Conservation (phyloP, 2,113 vertebrate species). For the Alectura lathami region DNA sequence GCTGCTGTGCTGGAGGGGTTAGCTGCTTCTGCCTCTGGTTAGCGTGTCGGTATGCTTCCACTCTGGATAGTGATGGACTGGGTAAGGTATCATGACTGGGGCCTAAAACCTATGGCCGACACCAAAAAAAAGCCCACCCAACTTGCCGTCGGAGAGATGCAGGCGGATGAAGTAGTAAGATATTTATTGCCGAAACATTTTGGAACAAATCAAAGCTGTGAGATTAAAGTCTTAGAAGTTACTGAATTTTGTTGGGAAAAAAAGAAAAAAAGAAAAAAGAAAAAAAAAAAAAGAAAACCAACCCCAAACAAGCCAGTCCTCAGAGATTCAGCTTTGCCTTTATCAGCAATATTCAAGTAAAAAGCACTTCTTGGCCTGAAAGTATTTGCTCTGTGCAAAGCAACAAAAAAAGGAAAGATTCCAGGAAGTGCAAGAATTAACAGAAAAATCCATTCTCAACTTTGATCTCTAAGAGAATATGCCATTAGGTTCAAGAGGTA, state of each 20-base stretch:
- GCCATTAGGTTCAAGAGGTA: background rate
- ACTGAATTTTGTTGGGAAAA: background rate
- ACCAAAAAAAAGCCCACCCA: background rate
- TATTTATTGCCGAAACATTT: background rate
- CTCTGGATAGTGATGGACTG: fast-evolving
- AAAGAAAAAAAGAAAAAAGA: background rate
- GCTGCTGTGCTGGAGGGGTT: background rate
- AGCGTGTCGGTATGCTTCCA: background rate
- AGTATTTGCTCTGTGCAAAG: constrained; percentile 22
- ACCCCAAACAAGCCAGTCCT: background rate
- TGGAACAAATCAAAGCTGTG: background rate
- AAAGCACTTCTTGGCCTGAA: constrained; percentile 6
- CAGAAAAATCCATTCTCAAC: background rate
- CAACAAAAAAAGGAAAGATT: background rate
- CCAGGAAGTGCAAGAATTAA: background rate
- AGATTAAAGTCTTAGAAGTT: constrained; percentile 33
- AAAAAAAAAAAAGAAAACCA: background rate
- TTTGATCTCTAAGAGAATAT: background rate
- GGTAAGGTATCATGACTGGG: fast-evolving
- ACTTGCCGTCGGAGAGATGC: background rate
- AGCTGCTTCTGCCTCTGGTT: background rate
- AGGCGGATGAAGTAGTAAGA: background rate
- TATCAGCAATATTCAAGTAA: background rate
- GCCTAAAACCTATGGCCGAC: background rate
- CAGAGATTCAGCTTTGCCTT: background rate